A percentile compares a stretch with the other conserved stretches of the same genome.
Conservation (phyloP, 2,113 vertebrate genomes). For the Sinosuthora webbiana region DNA sequence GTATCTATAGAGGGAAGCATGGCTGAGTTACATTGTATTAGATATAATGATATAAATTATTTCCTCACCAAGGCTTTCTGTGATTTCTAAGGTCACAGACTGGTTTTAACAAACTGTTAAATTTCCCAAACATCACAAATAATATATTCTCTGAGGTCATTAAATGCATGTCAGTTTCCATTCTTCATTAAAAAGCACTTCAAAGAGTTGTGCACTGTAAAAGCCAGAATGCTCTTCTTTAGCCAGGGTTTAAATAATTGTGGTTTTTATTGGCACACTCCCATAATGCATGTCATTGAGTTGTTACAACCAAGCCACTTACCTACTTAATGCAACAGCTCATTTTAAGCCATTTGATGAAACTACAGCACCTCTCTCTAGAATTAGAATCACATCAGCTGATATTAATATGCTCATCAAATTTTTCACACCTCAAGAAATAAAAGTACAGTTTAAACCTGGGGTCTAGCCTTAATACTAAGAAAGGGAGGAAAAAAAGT, state of each 20-base stretch:
- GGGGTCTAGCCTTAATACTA: not conserved
- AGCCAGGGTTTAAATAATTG: not conserved
- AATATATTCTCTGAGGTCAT: not conserved
- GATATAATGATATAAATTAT: not conserved
- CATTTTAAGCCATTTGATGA: not conserved
- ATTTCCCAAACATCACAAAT: not conserved
- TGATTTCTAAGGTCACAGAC: not conserved
- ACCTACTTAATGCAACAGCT: not conserved
- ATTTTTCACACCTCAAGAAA: not conserved
- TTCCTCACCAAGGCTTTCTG: not conserved
- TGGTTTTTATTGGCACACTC: not conserved
- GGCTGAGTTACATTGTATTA: not conserved
- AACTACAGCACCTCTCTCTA: not conserved
- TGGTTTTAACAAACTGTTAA: not conserved
- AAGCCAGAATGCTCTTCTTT: not conserved
- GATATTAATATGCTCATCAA: not conserved
- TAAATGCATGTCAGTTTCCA: not conserved
- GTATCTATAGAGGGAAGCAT: not conserved
- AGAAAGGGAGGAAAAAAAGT: not conserved
- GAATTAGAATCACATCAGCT: not conserved
- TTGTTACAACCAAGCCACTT: not conserved
- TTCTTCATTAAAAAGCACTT: not conserved
- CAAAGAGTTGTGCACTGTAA: not conserved
- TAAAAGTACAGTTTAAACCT: not conserved
- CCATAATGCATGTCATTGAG: not conserved